A percentile compares a stretch with the other conserved stretches of the same genome.
phyloP scores from a whole-genome alignment of 2,113 vertebrate genomes.

The Pogonocichla stellata region DNA sequence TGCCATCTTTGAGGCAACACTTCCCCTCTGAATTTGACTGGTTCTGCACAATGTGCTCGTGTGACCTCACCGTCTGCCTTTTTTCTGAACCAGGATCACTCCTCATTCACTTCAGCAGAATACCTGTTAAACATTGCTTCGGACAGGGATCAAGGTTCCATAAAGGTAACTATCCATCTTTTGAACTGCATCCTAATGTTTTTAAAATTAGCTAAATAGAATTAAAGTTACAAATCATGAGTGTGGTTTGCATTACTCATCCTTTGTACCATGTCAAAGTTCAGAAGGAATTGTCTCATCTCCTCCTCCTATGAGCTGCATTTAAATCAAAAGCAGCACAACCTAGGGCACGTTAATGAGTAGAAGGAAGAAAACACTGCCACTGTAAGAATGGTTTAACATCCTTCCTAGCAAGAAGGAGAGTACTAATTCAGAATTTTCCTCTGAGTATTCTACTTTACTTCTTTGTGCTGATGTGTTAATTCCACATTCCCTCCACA shows the following conservation, averaged over 20 bases:
- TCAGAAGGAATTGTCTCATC: neutral
- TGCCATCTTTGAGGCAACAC: neutral
- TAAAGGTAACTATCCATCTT: neutral
- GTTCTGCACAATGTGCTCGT: neutral
- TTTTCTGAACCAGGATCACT: neutral
- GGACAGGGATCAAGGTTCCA: neutral
- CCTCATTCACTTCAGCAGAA: neutral
- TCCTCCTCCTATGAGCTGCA: neutral
- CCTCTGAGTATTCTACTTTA: neutral
- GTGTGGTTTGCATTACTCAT: neutral
- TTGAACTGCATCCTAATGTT: neutral
- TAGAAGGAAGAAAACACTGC: neutral
- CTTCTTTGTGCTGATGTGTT: neutral
- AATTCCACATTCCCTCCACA: neutral
- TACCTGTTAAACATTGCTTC: neutral
- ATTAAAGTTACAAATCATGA: neutral
- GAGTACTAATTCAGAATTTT: neutral
- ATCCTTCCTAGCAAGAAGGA: neutral
- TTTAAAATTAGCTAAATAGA: neutral
- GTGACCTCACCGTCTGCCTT: neutral
- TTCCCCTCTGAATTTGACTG: neutral
- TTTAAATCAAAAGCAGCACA: neutral
- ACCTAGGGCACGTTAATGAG: fast-evolving
- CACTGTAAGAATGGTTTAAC: neutral
- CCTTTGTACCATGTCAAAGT: neutral